Evolutionary conservation across 2,113 vertebrate species (phyloP).

Genomic region (Mixornis gularis): DNA sequence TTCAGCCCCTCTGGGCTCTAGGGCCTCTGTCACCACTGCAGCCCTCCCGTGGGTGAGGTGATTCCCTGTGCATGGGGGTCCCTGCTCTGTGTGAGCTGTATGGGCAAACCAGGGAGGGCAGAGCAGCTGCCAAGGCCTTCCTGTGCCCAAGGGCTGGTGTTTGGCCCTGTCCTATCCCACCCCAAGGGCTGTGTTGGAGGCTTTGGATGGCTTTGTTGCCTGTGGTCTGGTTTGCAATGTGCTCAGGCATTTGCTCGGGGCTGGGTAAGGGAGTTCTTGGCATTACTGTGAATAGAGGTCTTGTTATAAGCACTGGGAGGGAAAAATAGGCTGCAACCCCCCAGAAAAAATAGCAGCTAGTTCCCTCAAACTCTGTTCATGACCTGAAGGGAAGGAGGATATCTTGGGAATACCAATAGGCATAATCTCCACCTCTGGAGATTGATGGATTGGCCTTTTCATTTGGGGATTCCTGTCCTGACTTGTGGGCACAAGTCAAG

Average conservation of each 20-base stretch:
- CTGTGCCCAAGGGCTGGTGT: neutral
- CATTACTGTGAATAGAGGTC: neutral
- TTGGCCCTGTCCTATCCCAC: neutral
- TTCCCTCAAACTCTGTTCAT: neutral
- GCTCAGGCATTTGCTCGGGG: neutral
- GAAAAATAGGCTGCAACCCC: neutral
- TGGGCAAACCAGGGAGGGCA: neutral
- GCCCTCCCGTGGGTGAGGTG: neutral
- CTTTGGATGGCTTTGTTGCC: constrained; percentile 25
- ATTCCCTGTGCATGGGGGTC: rapidly evolving
- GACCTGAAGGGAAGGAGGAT: neutral
- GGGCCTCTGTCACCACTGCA: neutral
- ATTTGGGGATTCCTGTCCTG: neutral
- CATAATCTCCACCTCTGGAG: neutral
- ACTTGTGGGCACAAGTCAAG: neutral
- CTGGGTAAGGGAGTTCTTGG: neutral
- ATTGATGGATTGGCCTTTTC: neutral
- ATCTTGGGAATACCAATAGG: neutral
- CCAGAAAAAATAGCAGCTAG: neutral
- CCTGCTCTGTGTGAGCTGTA: neutral
- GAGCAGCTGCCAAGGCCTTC: neutral
- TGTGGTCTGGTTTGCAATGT: neutral
- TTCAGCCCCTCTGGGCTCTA: neutral
- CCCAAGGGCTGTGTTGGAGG: neutral
- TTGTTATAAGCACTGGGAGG: neutral